Evolutionary conservation across 2,113 vertebrate species (phyloP).

Genomic region (Galeopterus variegatus): DNA sequence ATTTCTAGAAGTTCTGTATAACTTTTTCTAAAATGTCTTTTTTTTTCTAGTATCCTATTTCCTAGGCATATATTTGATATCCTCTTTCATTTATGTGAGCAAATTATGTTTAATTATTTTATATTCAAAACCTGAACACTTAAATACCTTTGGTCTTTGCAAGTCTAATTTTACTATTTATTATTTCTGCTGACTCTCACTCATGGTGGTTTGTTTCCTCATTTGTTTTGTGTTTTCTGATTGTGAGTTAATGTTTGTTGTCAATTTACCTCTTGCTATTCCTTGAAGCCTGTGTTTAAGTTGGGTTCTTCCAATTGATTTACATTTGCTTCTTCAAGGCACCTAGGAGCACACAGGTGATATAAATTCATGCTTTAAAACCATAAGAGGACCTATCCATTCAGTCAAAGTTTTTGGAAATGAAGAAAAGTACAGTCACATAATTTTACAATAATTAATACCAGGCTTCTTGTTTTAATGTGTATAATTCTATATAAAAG

Average conservation of each 20-base stretch:
- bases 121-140: background rate
- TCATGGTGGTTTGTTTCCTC: background rate
- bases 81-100: background rate
- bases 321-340: background rate
- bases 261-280: background rate
- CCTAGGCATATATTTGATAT: background rate
- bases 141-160: background rate
- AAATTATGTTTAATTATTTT: constrained; percentile 52
- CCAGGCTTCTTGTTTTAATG: constrained; percentile 64
- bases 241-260: constrained; percentile 1
- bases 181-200: background rate
- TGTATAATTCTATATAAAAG: constrained; percentile 36
- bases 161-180: background rate
- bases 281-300: background rate
- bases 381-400: background rate
- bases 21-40: background rate
- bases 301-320: background rate
- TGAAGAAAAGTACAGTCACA: constrained; percentile 2
- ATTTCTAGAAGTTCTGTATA: background rate
- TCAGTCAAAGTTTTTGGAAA: constrained; percentile 67
- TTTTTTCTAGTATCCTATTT: background rate
- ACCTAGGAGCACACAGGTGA: background rate
- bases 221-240: background rate
- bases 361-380: background rate
- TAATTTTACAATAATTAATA: constrained; percentile 32